phyloP scores from a whole-genome alignment of 1,140 invertebrate species.

The Pogonomyrmex californicus region DNA sequence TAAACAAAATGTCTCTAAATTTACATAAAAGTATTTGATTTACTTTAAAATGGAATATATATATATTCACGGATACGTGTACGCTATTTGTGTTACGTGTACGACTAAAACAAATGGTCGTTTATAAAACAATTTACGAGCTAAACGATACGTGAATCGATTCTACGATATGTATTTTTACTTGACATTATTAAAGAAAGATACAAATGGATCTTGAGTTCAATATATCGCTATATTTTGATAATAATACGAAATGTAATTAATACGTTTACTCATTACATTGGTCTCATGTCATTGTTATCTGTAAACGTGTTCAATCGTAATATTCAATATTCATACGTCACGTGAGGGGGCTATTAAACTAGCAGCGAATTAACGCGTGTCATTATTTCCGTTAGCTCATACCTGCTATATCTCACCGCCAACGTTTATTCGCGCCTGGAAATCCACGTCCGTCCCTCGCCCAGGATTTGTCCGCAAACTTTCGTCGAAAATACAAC shows the following conservation, averaged over 20 bases:
- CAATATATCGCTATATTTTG: not conserved
- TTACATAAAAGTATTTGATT: slow-evolving; percentile 7
- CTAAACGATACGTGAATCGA: slow-evolving; percentile 20
- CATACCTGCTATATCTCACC: not conserved
- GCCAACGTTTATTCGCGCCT: slow-evolving; percentile 14
- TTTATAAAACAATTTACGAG: slow-evolving; percentile 1
- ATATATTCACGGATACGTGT: not conserved
- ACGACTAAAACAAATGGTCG: not conserved
- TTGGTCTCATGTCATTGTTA: not conserved
- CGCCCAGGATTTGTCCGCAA: not conserved
- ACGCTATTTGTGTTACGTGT: not conserved
- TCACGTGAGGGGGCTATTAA: slow-evolving; percentile 17
- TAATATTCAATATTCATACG: slow-evolving; percentile 54
- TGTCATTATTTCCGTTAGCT: slow-evolving; percentile 44
- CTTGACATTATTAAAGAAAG: not conserved
- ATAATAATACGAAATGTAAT: slow-evolving; percentile 30
- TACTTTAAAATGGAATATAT: not conserved
- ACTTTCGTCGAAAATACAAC: slow-evolving; percentile 56
- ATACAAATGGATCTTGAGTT: not conserved
- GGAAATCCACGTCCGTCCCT: slow-evolving; percentile 24
- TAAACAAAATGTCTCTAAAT: not conserved
- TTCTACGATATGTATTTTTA: slow-evolving; percentile 7
- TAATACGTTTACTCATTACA: slow-evolving; percentile 28
- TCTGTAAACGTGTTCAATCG: slow-evolving; percentile 20
- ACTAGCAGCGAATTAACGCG: slow-evolving; percentile 19